Evolutionary conservation across 1,140 invertebrate genomes (phyloP).

Genomic region (Tribolium madens): DNA sequence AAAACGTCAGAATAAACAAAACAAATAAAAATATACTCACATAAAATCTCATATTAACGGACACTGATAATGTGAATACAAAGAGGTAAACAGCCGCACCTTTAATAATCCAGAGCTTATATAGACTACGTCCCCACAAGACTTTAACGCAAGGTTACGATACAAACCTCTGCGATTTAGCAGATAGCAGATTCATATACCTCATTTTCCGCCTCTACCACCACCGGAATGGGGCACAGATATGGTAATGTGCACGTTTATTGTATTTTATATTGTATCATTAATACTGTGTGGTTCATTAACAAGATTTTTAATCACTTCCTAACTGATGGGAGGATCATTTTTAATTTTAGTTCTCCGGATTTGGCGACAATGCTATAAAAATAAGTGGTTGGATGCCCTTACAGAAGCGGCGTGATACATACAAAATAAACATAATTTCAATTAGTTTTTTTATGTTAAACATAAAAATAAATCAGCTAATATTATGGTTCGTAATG

Average conservation of each 20-base stretch:
- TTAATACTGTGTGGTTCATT: conserved; percentile 16
- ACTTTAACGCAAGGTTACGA: conserved; percentile 48
- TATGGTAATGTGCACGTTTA: not conserved
- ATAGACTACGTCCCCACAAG: conserved; percentile 61
- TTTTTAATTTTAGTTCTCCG: not conserved
- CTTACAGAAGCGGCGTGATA: not conserved
- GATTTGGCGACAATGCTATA: not conserved
- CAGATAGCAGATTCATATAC: conserved; percentile 37
- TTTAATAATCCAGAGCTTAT: conserved; percentile 56
- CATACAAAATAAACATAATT: too few species aligned
- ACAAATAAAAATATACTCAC: conserved; percentile 55
- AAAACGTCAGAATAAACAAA: conserved; percentile 17
- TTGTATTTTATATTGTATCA: not conserved
- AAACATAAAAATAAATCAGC: not conserved
- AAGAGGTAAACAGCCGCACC: conserved; percentile 61
- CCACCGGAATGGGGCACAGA: conserved; percentile 20
- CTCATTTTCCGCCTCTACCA: conserved; percentile 35
- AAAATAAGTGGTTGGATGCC: conserved; percentile 1
- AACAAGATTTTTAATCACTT: conserved; percentile 4
- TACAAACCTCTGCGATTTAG: conserved; percentile 17
- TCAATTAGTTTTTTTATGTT: not conserved
- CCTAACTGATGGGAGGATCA: not conserved
- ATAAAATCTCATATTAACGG: conserved; percentile 55
- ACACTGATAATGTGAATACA: conserved; percentile 53
- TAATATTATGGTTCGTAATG: not conserved